Evolutionary conservation across 1,140 invertebrate species (phyloP).

Genomic region (Nixonia krombeini): DNA sequence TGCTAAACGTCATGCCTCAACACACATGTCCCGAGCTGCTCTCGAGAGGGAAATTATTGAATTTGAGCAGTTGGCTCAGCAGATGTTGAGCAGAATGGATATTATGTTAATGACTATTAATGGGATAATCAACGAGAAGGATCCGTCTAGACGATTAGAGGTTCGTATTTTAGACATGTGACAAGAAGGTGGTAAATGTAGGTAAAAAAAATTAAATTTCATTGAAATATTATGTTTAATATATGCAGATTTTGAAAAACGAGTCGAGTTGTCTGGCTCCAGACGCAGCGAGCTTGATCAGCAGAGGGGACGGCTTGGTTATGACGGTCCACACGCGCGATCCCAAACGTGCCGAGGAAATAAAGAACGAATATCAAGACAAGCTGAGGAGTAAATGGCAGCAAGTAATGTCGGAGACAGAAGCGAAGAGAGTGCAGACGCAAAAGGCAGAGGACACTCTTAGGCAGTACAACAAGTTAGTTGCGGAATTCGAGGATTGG

Average conservation of each 20-base stretch:
- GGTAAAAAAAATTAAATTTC: not conserved
- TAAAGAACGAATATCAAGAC: conserved; percentile 75
- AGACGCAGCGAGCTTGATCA: conserved; percentile 84
- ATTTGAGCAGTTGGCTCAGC: conserved; percentile 75
- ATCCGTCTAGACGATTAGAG: conserved; percentile 77
- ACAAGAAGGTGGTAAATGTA: no score
- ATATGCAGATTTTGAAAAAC: conserved; percentile 74
- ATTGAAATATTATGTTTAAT: no score
- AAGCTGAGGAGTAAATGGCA: conserved; percentile 78
- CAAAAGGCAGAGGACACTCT: conserved; percentile 74
- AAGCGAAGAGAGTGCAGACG: conserved; percentile 73
- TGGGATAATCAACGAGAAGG: conserved; percentile 76
- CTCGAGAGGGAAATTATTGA: conserved; percentile 70
- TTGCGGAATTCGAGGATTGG: conserved; percentile 71
- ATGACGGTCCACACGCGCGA: conserved; percentile 75
- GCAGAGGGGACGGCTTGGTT: conserved; percentile 83
- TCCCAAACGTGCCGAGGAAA: conserved; percentile 73
- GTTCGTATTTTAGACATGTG: conserved; percentile 63
- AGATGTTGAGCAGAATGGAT: conserved; percentile 79
- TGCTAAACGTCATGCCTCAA: conserved; percentile 25
- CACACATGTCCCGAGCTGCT: conserved; percentile 58
- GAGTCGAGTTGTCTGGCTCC: conserved; percentile 79
- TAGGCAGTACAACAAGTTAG: conserved; percentile 69
- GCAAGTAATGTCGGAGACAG: conserved; percentile 78
- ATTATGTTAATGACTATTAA: conserved; percentile 78